Base-by-base conservation (phyloP, 1,140 invertebrate species). In the Polypedilum vanderplanki region DNA sequence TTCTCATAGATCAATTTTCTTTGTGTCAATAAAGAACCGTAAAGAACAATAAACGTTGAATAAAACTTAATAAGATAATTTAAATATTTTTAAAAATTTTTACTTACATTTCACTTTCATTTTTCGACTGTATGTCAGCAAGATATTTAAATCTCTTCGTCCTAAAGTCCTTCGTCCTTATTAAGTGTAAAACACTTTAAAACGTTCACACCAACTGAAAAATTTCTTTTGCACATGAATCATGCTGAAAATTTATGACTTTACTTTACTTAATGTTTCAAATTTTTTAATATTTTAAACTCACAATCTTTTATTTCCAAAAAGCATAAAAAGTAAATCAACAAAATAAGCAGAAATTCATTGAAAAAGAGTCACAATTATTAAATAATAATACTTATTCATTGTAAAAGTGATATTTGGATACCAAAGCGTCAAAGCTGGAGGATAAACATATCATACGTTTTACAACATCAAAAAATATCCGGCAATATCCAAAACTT, bases 291-390 rank as follows among this genome's bases (percentile, higher is more conserved):
- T 3, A 46, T 15, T n/a, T 57, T 12, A 12, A 12, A 57, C 10
- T 57, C 15, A 57, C 46, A 94, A 93, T 84, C 90, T 85, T 81
- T 93, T 94, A 80, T 94, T 91, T 75, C 91, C 87, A 77, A 92
- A 89, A 74, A 95, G 81, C 33, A 93, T 80, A 84, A 94, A 87
- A 15, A 94, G 80, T 40, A 91, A 89, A 79, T 97, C 94, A 76
- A 96, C 92, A 8, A 95, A 83, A 78, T 95, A 93, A 2, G 94
- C 94, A 1, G 94, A 94, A 41, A 96, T 78, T 80, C 93, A 88
- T 77, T 97, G 94, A 78, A 93, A 91, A 77, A 95, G 91, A 75
- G 94, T 85, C 2, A 92, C 88, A 78, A 89, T 90, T 15, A 96
- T 83, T 75, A 88, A 84, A 78, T 95, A 93, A 74, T 90, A 82